Conservation (phyloP, 2,113 vertebrate species). For the Podarcis raffonei region DNA sequence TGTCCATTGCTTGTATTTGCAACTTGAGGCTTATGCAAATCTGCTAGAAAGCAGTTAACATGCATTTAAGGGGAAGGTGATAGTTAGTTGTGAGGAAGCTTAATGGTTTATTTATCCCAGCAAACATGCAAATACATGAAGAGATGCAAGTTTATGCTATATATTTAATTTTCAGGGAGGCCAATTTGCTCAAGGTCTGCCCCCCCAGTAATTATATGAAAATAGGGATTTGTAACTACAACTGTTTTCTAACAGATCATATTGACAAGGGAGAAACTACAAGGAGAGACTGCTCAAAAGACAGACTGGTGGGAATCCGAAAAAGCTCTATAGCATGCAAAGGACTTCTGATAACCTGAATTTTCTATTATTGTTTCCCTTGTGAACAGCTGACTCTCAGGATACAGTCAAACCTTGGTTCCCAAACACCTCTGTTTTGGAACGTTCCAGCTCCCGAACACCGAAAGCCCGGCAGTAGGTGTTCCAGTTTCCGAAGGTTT, state of each 20-base stretch:
- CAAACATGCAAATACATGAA: slow-evolving; percentile 24
- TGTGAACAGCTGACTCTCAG: not conserved
- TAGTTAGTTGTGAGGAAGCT: slow-evolving; percentile 9
- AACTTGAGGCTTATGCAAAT: slow-evolving; percentile 21
- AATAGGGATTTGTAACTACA: slow-evolving; percentile 38
- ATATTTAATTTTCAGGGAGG: slow-evolving; percentile 49
- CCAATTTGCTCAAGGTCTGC: slow-evolving; percentile 27
- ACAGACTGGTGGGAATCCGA: not conserved
- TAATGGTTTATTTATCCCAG: slow-evolving; percentile 46
- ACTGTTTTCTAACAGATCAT: slow-evolving; percentile 51
- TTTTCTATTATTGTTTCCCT: not conserved
- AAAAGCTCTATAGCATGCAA: not conserved
- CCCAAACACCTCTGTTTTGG: too few species aligned
- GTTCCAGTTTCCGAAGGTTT: too few species aligned
- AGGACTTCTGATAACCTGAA: not conserved
- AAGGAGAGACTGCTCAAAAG: slow-evolving; percentile 24
- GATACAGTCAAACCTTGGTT: too few species aligned
- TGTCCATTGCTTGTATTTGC: too few species aligned
- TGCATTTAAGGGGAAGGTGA: slow-evolving; percentile 14
- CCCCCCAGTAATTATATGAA: slow-evolving; percentile 47
- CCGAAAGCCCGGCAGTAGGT: too few species aligned
- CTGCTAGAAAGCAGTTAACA: slow-evolving; percentile 55
- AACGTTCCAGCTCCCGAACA: too few species aligned
- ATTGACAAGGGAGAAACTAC: slow-evolving; percentile 30
- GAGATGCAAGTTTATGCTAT: slow-evolving; percentile 39